These are phyloP conservation scores for Toxonevra muliebris DNA, from an alignment of 2,888 invertebrate species.

Conservation along the genomic window DNA sequence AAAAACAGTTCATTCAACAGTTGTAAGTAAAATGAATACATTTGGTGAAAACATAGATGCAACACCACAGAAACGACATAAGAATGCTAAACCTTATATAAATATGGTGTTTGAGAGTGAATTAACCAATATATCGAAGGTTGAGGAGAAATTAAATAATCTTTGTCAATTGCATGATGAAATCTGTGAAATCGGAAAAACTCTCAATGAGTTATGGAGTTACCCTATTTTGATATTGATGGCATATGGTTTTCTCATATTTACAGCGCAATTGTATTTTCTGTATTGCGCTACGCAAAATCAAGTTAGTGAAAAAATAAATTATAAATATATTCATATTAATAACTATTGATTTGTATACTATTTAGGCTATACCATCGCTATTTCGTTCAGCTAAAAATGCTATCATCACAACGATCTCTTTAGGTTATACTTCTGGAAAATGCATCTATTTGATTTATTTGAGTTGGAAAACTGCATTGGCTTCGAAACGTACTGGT, in stretches of 20 bases:
- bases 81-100: neutral
- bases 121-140: conserved; percentile 53
- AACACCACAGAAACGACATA: conserved; percentile 35
- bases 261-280: conserved; percentile 64
- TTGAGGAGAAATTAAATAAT: conserved; percentile 61
- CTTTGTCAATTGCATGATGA: conserved; percentile 65
- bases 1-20: conserved; percentile 31
- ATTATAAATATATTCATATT: neutral
- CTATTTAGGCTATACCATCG: conserved; percentile 54
- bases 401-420: conserved; percentile 55
- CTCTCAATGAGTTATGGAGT: conserved; percentile 62
- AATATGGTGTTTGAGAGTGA: conserved; percentile 54
- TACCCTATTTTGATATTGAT: conserved; percentile 62
- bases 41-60: conserved; percentile 48
- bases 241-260: conserved; percentile 64
- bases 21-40: conserved; percentile 50
- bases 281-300: conserved; percentile 61
- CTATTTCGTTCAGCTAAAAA: conserved; percentile 63
- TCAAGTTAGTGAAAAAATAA: conserved; percentile 48
- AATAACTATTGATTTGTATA: neutral
- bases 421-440: conserved; percentile 58
- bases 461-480: conserved; percentile 63
- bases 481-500: conserved; percentile 63
- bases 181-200: conserved; percentile 64
- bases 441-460: conserved; percentile 64